Percentiles rank a stretch among this genome's conserved stretches.
Conservation (phyloP, 2,888 invertebrate genomes). For the Rotaria macrura region DNA sequence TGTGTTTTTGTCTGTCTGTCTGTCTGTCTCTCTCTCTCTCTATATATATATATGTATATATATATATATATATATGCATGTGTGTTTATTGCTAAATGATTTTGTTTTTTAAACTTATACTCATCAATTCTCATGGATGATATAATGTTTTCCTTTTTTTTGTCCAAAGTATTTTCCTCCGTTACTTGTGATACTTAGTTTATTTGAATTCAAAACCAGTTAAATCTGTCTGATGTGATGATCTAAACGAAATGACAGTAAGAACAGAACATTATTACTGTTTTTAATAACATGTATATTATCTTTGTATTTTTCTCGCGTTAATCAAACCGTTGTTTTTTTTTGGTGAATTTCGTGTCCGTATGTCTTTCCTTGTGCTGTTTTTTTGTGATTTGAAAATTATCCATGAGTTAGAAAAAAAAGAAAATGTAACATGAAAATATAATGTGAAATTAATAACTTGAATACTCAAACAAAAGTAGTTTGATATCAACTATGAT, state of each 20-base stretch:
- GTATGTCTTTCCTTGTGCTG: background rate
- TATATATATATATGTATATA: background rate
- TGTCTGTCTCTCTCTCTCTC: background rate
- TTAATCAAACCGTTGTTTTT: background rate
- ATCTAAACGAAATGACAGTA: background rate
- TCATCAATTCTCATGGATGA: background rate
- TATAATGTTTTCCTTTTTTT: background rate
- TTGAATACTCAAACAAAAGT: too few relatives aligned
- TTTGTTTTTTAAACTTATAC: background rate
- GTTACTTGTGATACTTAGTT: background rate
- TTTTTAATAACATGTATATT: background rate
- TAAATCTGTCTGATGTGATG: too few relatives aligned
- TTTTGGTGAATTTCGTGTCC: too few relatives aligned
- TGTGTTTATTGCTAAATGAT: background rate
- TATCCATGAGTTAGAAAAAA: too few relatives aligned
- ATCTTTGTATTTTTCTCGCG: background rate
- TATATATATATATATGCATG: background rate
- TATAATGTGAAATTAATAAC: too few relatives aligned
- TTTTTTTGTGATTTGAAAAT: too few relatives aligned
- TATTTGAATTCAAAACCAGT: background rate
- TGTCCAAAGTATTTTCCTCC: background rate
- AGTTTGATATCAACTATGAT: too few relatives aligned
- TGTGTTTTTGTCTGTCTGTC: background rate
- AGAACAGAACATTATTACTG: background rate
- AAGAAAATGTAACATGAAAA: too few relatives aligned